Conservation (phyloP, 2,888 invertebrate genomes). For the Lamellibrachia satsuma region DNA sequence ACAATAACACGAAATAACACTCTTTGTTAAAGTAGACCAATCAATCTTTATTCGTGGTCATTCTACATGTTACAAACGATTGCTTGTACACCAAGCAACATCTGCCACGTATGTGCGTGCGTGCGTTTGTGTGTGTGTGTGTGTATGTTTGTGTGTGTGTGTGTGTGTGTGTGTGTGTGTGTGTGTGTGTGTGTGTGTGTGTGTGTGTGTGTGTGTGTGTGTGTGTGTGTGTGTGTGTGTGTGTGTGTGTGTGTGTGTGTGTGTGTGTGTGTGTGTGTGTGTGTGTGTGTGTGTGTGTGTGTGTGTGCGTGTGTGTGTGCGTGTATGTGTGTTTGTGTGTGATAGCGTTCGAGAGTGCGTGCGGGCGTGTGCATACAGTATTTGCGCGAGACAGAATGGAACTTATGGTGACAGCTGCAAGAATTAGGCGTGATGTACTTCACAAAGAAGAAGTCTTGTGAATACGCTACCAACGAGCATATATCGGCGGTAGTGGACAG, state of each 20-base stretch:
- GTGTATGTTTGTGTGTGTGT: neutral
- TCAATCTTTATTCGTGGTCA: too few relatives aligned
- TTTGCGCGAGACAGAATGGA: neutral
- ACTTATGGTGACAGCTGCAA: too few relatives aligned
- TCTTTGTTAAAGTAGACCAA: too few relatives aligned
- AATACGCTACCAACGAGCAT: too few relatives aligned
- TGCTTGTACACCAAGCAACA: too few relatives aligned
- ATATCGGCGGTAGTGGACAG: too few relatives aligned
- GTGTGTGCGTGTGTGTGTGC: neutral
- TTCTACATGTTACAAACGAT: too few relatives aligned
- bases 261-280: neutral
- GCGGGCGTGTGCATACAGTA: neutral
- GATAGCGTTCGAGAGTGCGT: neutral
- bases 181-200: constrained; percentile 20
- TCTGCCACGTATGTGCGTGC: neutral
- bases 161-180: neutral
- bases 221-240: neutral
- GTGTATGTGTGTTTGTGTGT: neutral
- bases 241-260: neutral
- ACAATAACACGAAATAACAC: too few relatives aligned
- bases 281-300: neutral
- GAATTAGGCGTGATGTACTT: too few relatives aligned
- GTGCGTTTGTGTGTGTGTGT: neutral
- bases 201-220: constrained; percentile 20
- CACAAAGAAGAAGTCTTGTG: too few relatives aligned